Percentiles rank a stretch among this genome's conserved stretches.
These are phyloP conservation scores for Embidobia sp. DNA, from an alignment of 2,888 invertebrate genomes.

Conservation along the genomic window DNA sequence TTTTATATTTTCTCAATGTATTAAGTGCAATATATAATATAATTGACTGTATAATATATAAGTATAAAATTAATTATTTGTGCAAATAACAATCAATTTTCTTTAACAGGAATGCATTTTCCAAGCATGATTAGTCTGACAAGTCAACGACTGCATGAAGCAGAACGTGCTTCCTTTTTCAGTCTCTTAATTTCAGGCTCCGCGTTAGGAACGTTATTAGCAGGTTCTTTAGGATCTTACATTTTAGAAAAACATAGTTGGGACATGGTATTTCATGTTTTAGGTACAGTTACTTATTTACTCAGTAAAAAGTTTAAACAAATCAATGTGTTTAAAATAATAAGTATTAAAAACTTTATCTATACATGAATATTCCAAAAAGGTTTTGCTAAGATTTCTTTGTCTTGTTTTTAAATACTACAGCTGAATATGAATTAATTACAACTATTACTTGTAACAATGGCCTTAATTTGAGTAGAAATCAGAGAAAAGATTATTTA, in stretches of 20 bases:
- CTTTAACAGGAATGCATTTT: conserved; percentile 83
- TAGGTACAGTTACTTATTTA: no score
- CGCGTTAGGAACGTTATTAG: conserved; percentile 85
- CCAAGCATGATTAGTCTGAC: conserved; percentile 88
- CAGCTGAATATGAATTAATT: background rate
- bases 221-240: conserved; percentile 86
- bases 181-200: conserved; percentile 86
- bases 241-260: conserved; percentile 86
- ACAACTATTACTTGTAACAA: no score
- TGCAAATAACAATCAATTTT: background rate
- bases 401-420: no score
- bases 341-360: conserved; percentile 14
- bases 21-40: no score
- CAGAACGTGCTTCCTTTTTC: conserved; percentile 86
- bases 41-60: background rate
- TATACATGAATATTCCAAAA: no score
- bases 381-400: background rate
- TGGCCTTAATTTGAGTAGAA: no score
- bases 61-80: conserved; percentile 7
- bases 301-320: no score
- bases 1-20: no score
- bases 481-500: no score
- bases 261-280: conserved; percentile 85
- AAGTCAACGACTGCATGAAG: conserved; percentile 85
- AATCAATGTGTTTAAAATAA: background rate